Base-by-base conservation (phyloP, 1,140 invertebrate genomes). In the Melipona quadrifasciata region DNA sequence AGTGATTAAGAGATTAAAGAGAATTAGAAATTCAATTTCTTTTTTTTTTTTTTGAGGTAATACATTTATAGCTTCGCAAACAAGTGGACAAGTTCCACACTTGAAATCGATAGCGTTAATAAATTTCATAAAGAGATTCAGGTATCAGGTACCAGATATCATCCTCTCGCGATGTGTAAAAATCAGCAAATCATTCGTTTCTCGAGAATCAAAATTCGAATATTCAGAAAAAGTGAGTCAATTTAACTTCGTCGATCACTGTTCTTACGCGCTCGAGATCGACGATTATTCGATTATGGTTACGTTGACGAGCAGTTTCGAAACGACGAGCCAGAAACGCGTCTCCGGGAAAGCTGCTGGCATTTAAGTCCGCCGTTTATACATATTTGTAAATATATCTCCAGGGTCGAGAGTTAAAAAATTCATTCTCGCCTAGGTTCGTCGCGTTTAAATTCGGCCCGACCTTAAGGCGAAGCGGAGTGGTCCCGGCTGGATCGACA, bases 281-380 rank as follows among this genome's bases (percentile, higher is more conserved):
- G 67, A 39, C 75, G 80, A 79, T 84, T 27, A 68, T 77, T 84
- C 81, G 57, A 61, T 86, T 84, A 86, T 65, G 67, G 67, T 87
- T 85, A 79, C 87, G 88, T 90, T 88, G 85, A 87, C 86, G 84
- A 85, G 17, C 64, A 53, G 78, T 89, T 90, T 90, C 80, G 88
- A 83, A 89, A 88, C 65, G 70, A 6, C 57, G 16, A 58, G 51
- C 76, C 74, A 86, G 79, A 64, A 65, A 79, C 21, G 79, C 55
- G 68, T 82, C 74, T 89, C 65, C 72, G 83, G 83, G 74, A 86
- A 85, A 89, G 84, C 78, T 47, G 39, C 77, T 80, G 88, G 78
- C 81, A 73, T 87, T 78, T 87, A 89, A 53, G 47, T 84, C 75
- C 74, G 76, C 64, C 67, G 84, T 19, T n/a, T 55, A 17, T 19